phyloP scores from a whole-genome alignment of 2,797 vertebrate species.

The Orestias chungarensis region DNA sequence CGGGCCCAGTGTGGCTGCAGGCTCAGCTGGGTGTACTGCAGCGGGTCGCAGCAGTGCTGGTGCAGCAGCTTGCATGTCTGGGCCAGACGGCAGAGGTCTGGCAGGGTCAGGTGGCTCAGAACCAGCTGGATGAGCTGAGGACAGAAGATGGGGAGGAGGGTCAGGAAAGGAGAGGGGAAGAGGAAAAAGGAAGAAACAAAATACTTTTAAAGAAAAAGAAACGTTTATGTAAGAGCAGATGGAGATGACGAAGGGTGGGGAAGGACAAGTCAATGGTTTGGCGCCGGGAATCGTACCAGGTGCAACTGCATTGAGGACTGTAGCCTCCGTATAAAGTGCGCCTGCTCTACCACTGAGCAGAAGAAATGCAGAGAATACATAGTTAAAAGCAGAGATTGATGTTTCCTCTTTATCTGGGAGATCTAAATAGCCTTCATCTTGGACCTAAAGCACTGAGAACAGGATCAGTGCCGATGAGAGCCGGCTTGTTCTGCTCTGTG shows the following conservation, averaged over 20 bases:
- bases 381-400: conserved; percentile 30
- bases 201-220: conserved; percentile 16
- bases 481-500: conserved; percentile 48
- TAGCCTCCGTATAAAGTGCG: too few species aligned
- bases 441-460: conserved; percentile 52
- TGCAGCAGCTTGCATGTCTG: conserved; percentile 96
- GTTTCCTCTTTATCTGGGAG: conserved; percentile 41
- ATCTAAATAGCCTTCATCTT: conserved; percentile 57
- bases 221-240: too few species aligned
- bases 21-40: conserved; percentile 97
- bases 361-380: conserved; percentile 41
- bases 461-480: conserved; percentile 51
- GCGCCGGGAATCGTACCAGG: too few species aligned
- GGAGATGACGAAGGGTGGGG: too few species aligned
- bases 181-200: conserved; percentile 21
- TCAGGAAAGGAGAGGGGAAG: conserved; percentile 10
- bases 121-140: conserved; percentile 95
- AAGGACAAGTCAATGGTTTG: too few species aligned
- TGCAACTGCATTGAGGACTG: too few species aligned
- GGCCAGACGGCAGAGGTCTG: conserved; percentile 95
- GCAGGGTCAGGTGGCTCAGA: conserved; percentile 93
- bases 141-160: conserved; percentile 51
- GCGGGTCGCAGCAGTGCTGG: conserved; percentile 96
- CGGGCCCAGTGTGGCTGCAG: conserved; percentile 97
- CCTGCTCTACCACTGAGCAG: too few species aligned